Evolutionary conservation across 2,888 invertebrate species (phyloP).

Genomic region (Carabus problematicus): DNA sequence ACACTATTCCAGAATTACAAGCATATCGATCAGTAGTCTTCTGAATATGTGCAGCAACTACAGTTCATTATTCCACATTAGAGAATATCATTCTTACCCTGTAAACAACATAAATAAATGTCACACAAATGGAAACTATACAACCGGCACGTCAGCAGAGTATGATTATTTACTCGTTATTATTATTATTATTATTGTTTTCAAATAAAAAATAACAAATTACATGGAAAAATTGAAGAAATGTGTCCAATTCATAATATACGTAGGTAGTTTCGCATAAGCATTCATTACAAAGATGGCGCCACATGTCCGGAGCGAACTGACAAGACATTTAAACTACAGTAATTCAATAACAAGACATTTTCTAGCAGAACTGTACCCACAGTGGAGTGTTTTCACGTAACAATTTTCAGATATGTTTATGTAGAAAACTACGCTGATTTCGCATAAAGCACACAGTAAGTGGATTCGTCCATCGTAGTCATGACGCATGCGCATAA

Average conservation of each 20-base stretch:
- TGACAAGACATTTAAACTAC: constrained; percentile 20
- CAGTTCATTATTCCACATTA: background rate
- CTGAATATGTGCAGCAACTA: constrained; percentile 3
- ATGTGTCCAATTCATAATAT: background rate
- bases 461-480: no score
- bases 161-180: no score
- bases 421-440: no score
- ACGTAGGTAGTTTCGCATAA: background rate
- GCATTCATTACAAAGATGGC: no score
- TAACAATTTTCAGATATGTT: background rate
- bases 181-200: background rate
- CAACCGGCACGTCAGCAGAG: background rate
- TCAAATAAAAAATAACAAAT: constrained; percentile 5
- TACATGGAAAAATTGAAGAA: background rate
- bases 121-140: background rate
- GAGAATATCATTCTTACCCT: no score
- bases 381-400: background rate
- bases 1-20: constrained; percentile 25
- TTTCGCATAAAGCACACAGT: no score
- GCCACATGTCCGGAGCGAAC: no score
- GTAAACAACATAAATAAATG: constrained; percentile 13
- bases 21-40: constrained; percentile 10
- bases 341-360: constrained; percentile 20
- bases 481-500: no score
- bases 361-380: constrained; percentile 4